These are phyloP conservation scores for Oophaga sylvatica DNA, from an alignment of 2,797 vertebrate genomes.

Conservation along the genomic window DNA sequence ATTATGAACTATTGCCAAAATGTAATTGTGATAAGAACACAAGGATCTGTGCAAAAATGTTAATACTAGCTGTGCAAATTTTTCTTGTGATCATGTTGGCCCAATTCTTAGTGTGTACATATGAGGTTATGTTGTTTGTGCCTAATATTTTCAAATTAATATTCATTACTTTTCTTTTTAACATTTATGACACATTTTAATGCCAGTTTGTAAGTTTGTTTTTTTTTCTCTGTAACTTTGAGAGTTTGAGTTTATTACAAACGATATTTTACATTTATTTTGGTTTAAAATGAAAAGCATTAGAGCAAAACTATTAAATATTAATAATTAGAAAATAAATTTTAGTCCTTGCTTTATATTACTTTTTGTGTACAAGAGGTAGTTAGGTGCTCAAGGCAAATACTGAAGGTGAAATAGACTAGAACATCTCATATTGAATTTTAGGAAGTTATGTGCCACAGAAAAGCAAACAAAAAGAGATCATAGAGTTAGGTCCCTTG, in stretches of 20 bases:
- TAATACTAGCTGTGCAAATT: too few species aligned
- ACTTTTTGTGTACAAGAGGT: conserved; percentile 5
- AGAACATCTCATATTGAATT: conserved; percentile 57
- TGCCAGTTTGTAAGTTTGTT: neutral
- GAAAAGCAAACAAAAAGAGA: conserved; percentile 52
- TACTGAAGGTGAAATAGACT: conserved; percentile 52
- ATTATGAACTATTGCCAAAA: too few species aligned
- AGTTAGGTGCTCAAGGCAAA: conserved; percentile 38
- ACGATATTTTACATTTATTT: neutral
- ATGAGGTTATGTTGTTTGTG: too few species aligned
- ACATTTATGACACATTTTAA: neutral
- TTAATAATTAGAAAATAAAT: neutral
- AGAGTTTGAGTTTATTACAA: neutral
- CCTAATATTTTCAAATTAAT: too few species aligned
- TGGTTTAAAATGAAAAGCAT: neutral
- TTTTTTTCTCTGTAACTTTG: neutral
- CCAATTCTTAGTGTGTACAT: too few species aligned
- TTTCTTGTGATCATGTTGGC: too few species aligned
- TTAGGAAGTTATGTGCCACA: conserved; percentile 40
- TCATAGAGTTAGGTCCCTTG: conserved; percentile 31
- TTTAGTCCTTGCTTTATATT: conserved; percentile 4
- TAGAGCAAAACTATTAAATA: neutral
- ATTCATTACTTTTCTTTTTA: too few species aligned
- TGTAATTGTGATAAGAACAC: too few species aligned
- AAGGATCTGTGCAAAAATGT: too few species aligned